A percentile compares a stretch with the other conserved stretches of the same genome.
These are phyloP conservation scores for Hyla sarda DNA, from an alignment of 2,113 vertebrate genomes.

Conservation along the genomic window DNA sequence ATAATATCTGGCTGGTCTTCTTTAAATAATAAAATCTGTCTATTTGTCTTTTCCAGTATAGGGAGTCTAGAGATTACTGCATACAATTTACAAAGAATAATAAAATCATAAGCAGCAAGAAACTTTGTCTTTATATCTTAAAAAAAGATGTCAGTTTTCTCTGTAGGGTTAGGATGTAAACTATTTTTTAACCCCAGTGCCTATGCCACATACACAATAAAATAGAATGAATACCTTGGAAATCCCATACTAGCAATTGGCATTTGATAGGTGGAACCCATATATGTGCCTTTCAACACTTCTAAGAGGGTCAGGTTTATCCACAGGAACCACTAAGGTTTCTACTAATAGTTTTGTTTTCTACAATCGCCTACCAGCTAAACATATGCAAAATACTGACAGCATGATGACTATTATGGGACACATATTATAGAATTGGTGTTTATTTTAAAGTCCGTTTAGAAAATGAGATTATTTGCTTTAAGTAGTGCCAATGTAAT, in stretches of 20 bases:
- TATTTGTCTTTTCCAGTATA: no score
- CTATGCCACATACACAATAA: neutral
- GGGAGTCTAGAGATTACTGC: no score
- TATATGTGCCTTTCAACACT: neutral
- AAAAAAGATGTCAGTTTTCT: no score
- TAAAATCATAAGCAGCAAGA: no score
- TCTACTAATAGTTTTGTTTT: neutral
- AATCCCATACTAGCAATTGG: neutral
- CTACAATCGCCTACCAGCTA: neutral
- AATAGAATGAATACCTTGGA: neutral
- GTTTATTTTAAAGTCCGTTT: conserved; percentile 24
- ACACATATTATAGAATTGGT: conserved; percentile 8
- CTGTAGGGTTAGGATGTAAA: no score
- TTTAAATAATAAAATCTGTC: no score
- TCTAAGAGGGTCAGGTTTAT: neutral
- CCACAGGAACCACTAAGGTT: neutral
- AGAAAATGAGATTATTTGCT: conserved; percentile 22
- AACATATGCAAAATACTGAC: neutral
- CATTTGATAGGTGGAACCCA: neutral
- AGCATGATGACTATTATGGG: conserved; percentile 10
- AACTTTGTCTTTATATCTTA: no score
- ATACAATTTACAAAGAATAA: no score
- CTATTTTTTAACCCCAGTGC: no score
- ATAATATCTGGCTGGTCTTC: no score
- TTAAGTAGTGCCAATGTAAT: conserved; percentile 38